phyloP scores from a whole-genome alignment of 2,113 vertebrate species.

The Amblyopsis rosae region DNA sequence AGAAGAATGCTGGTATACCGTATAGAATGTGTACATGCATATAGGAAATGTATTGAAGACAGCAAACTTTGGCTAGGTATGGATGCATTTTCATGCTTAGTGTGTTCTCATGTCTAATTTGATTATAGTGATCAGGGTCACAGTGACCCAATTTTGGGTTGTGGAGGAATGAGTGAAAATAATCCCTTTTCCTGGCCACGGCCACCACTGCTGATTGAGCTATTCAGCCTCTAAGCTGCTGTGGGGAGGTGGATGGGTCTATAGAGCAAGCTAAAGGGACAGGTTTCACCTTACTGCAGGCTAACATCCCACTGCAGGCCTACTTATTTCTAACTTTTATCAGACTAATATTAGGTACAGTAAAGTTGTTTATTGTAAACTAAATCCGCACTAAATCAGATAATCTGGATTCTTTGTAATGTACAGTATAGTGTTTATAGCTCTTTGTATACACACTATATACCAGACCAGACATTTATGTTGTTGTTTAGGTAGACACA shows the following conservation, averaged over 20 bases:
- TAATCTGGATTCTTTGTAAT: too few relatives aligned
- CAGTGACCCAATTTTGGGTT: constrained; percentile 46
- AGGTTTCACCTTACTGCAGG: constrained; percentile 8
- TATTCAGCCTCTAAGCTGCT: constrained; percentile 25
- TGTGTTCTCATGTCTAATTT: constrained; percentile 51
- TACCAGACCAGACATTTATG: background rate
- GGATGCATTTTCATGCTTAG: constrained; percentile 47
- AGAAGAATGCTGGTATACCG: too few relatives aligned
- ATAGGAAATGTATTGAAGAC: constrained; percentile 29
- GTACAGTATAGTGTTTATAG: too few relatives aligned
- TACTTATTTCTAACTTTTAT: too few relatives aligned
- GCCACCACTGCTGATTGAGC: constrained; percentile 22
- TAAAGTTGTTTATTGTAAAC: too few relatives aligned
- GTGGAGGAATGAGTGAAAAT: constrained; percentile 45
- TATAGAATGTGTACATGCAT: background rate
- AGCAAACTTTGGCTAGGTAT: constrained; percentile 18
- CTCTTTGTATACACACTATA: too few relatives aligned
- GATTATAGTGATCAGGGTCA: constrained; percentile 52
- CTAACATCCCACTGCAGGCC: constrained; percentile 5
- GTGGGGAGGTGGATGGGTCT: constrained; percentile 14
- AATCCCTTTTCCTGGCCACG: constrained; percentile 41
- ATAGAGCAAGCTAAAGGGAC: constrained; percentile 15
- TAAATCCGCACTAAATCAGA: too few relatives aligned
- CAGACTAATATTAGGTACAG: too few relatives aligned
- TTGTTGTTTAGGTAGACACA: background rate